Percentiles rank a stretch among this genome's conserved stretches.
Evolutionary conservation across 2,888 invertebrate genomes (phyloP).

Genomic region (Patella pellucida): DNA sequence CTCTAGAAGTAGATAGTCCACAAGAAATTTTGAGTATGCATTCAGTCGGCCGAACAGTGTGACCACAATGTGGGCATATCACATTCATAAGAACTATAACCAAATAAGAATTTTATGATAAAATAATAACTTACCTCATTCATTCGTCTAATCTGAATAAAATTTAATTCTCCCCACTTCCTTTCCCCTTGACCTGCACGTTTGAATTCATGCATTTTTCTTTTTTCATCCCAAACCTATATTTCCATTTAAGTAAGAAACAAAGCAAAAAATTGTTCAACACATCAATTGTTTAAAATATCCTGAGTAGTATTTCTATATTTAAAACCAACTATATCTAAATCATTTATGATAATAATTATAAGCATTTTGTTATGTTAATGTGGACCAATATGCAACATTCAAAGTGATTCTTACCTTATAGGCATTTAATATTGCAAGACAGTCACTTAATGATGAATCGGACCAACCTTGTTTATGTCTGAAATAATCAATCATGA

Average conservation of each 20-base stretch:
- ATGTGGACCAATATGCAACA: neutral
- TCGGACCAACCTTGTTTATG: slow-evolving; percentile 86
- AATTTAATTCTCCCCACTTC: slow-evolving; percentile 62
- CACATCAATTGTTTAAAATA: too few relatives aligned
- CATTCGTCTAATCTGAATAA: slow-evolving; percentile 60
- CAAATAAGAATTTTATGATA: neutral
- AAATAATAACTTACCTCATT: slow-evolving; percentile 52
- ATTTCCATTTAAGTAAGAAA: neutral
- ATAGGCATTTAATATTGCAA: slow-evolving; percentile 86
- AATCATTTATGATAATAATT: neutral
- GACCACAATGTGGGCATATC: too few relatives aligned
- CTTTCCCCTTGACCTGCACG: slow-evolving; percentile 72
- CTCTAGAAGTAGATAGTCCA: too few relatives aligned
- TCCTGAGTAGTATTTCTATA: too few relatives aligned
- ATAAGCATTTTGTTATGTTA: neutral
- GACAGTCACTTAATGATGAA: slow-evolving; percentile 86
- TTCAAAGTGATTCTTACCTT: slow-evolving; percentile 74
- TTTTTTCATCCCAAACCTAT: slow-evolving; percentile 80
- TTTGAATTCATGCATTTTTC: slow-evolving; percentile 76
- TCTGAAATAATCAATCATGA: slow-evolving; percentile 72
- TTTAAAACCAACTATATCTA: neutral
- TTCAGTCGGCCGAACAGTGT: too few relatives aligned
- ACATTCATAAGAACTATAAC: too few relatives aligned
- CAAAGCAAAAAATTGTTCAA: neutral
- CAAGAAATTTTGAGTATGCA: too few relatives aligned